Conservation (phyloP, 64 coral and sea anemone genomes). For the Catalaphyllia jardinei region DNA sequence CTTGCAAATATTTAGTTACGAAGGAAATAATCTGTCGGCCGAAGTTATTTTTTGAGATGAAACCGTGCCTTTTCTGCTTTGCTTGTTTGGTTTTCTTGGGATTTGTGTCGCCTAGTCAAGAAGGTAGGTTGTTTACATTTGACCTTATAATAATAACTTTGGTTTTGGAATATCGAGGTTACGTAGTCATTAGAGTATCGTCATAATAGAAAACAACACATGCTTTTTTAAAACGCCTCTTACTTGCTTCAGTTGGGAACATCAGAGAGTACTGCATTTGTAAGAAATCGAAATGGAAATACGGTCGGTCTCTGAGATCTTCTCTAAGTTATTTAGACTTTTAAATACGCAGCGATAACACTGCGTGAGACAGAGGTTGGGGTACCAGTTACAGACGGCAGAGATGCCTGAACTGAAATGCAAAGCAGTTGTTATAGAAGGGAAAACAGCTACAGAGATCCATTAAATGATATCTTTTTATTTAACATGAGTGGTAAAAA, state of each 20-base stretch:
- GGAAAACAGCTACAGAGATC: too few relatives aligned
- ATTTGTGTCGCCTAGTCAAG: background rate
- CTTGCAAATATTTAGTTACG: background rate
- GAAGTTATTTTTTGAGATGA: background rate
- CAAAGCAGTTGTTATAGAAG: too few relatives aligned
- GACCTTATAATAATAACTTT: background rate
- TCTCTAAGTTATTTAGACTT: too few relatives aligned
- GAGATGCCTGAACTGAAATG: background rate
- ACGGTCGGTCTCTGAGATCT: too few relatives aligned
- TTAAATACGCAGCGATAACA: too few relatives aligned
- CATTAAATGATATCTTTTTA: too few relatives aligned
- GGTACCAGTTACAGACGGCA: background rate
- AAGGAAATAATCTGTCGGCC: background rate
- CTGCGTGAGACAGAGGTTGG: background rate
- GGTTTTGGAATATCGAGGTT: background rate
- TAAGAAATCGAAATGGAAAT: background rate
- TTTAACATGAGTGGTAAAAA: too few relatives aligned
- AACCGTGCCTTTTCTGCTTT: background rate
- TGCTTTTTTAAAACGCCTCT: background rate
- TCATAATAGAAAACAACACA: background rate
- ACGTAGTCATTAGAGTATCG: slow-evolving; percentile 28
- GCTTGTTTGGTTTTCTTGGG: background rate
- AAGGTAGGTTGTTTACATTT: slow-evolving; percentile 1
- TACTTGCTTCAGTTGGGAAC: background rate
- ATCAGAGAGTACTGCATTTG: background rate